Conservation (phyloP, 2,113 vertebrate species). For the Hylia prasina region DNA sequence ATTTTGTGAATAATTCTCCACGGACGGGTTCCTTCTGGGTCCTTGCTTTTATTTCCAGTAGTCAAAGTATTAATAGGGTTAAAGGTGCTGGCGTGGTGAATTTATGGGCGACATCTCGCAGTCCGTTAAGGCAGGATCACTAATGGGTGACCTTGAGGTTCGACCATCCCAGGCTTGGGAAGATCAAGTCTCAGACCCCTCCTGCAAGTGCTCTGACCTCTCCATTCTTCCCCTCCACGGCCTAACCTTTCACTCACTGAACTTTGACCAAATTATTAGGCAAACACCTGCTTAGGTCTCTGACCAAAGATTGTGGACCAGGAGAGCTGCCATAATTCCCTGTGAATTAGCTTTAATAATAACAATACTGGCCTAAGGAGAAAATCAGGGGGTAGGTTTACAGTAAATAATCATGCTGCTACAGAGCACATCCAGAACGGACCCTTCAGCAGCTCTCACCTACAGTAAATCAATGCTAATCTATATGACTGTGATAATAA, state of each 20-base stretch:
- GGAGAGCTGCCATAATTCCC: constrained; percentile 82
- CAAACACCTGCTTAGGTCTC: constrained; percentile 94
- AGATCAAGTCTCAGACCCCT: constrained; percentile 96
- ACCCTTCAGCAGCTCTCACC: constrained; percentile 49
- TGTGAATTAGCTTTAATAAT: constrained; percentile 78
- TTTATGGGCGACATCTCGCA: constrained; percentile 86
- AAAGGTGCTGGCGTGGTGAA: constrained; percentile 89
- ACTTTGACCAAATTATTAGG: constrained; percentile 99
- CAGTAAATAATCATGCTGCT: constrained; percentile 67
- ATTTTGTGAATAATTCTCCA: constrained; percentile 68
- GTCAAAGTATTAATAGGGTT: constrained; percentile 90
- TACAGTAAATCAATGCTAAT: constrained; percentile 66
- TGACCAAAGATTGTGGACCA: constrained; percentile 75
- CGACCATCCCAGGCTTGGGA: constrained; percentile 86
- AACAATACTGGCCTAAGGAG: constrained; percentile 70
- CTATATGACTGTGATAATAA: constrained; percentile 63
- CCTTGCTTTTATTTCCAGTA: constrained; percentile 80
- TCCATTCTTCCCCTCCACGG: constrained; percentile 80
- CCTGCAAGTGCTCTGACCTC: constrained; percentile 86
- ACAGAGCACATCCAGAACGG: not conserved
- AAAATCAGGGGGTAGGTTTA: constrained; percentile 76
- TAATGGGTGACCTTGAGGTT: constrained; percentile 99
- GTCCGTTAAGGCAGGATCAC: constrained; percentile 86
- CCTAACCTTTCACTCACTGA: constrained; percentile 96
- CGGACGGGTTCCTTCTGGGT: constrained; percentile 71